Base-by-base conservation (phyloP, 2,888 invertebrate species). In the Calameuta idolon region DNA sequence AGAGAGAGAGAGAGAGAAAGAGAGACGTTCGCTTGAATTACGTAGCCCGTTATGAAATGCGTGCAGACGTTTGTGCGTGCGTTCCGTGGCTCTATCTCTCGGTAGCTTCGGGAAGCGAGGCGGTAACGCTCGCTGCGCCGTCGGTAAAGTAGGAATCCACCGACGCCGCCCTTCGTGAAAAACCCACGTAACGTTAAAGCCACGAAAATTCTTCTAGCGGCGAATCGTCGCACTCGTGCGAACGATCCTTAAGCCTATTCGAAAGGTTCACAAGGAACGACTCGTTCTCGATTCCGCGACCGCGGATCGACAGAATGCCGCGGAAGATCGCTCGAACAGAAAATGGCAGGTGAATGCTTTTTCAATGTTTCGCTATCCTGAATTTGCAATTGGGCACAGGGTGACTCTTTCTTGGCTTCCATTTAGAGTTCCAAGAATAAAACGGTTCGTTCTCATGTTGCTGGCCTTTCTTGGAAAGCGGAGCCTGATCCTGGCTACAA, bases 41-140 rank as follows among this genome's bases (percentile, higher is more conserved):
- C 77, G 76, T 75, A 37, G n/a, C 40, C 37, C 71, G 35, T 74
- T 31, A 34, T 15, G 35, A 55, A 69, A 37, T 69, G 69, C 75
- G 31, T 34, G 37, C 69, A 37, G 40, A 73, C 69, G 76, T 79
- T 77, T 73, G 76, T 77, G 78, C 79, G 82, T 78, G 71, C 74
- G 74, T 76, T 83, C 75, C 80, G 89, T 89, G 88, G 89, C 89
- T 88, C 89, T 86, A 88, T 88, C 89, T 89, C 85, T 76, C 82
- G 89, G 88, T 84, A 84, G 79, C 82, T 84, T 84, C 78, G 79
- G 78, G 82, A 84, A 78, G 23, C 55, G 9, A 9, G 2, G 23
- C 23, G 55, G 55, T 55, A 79, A 81, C 80, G 77, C 79, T 76
- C 83, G 82, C 88, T 84, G 85, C 83, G 80, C 81, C 75, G 88